phyloP scores from a whole-genome alignment of 2,888 invertebrate genomes.

The Merodon equestris region DNA sequence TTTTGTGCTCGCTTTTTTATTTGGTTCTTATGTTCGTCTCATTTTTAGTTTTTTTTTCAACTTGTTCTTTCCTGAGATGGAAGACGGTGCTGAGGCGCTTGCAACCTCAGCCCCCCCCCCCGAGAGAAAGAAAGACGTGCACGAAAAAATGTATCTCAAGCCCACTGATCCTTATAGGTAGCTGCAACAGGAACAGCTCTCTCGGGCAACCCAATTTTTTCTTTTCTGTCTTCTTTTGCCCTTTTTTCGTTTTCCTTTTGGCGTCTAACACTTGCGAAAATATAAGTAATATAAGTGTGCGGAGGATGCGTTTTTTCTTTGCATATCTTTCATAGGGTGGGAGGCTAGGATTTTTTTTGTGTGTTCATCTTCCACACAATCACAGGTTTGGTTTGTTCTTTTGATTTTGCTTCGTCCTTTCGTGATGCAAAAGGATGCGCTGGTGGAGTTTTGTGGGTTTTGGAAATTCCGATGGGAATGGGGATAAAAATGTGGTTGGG shows the following conservation, averaged over 20 bases:
- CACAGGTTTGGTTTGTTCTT: slow-evolving; percentile 4
- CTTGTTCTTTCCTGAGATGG: slow-evolving; percentile 8
- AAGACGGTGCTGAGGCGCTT: not conserved
- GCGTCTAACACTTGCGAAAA: slow-evolving; percentile 38
- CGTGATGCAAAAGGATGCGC: slow-evolving; percentile 20
- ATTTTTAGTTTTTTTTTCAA: not conserved
- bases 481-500: slow-evolving; percentile 10
- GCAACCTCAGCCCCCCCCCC: too few species aligned
- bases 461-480: too few species aligned
- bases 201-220: slow-evolving; percentile 43
- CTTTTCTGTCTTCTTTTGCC: not conserved
- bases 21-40: too few species aligned
- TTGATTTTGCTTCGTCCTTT: not conserved
- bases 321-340: not conserved
- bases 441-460: slow-evolving; percentile 4
- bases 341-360: slow-evolving; percentile 24
- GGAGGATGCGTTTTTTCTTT: slow-evolving; percentile 15
- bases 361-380: slow-evolving; percentile 54
- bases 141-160: slow-evolving; percentile 30
- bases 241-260: slow-evolving; percentile 4
- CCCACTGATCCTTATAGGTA: slow-evolving; percentile 19
- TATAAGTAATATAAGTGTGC: slow-evolving; percentile 30
- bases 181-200: not conserved
- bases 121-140: slow-evolving; percentile 11
- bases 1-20: slow-evolving; percentile 3